A percentile compares a stretch with the other conserved stretches of the same genome.
phyloP scores from a whole-genome alignment of 2,888 invertebrate species.

The Erebia epiphron region DNA sequence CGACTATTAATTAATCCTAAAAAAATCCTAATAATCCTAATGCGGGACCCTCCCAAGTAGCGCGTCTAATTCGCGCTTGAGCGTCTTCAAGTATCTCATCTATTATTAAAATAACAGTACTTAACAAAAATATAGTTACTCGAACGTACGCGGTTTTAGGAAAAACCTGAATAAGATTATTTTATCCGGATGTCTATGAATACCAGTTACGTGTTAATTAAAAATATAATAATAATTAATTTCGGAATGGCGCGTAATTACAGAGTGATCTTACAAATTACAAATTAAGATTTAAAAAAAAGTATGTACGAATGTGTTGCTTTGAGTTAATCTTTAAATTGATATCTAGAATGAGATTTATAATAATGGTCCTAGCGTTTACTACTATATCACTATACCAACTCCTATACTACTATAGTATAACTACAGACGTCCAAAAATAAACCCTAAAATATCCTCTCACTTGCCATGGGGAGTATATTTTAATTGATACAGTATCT shows the following conservation, averaged over 20 bases:
- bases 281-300: conserved; percentile 12
- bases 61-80: too few relatives aligned
- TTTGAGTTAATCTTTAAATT: neutral
- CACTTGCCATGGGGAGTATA: too few relatives aligned
- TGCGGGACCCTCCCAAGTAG: too few relatives aligned
- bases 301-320: neutral
- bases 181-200: conserved; percentile 22
- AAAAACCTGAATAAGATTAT: conserved; percentile 40
- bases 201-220: conserved; percentile 27
- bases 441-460: too few relatives aligned
- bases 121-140: conserved; percentile 28
- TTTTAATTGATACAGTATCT: too few relatives aligned
- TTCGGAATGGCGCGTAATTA: conserved; percentile 19
- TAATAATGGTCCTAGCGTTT: too few relatives aligned
- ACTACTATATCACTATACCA: too few relatives aligned
- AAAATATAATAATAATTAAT: conserved; percentile 31
- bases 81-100: conserved; percentile 11
- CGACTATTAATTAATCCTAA: too few relatives aligned
- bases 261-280: conserved; percentile 15
- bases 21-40: too few relatives aligned
- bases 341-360: too few relatives aligned
- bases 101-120: conserved; percentile 39
- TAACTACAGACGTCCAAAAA: too few relatives aligned
- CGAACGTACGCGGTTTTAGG: conserved; percentile 34
- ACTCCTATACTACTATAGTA: too few relatives aligned